Evolutionary conservation across 2,113 vertebrate species (phyloP), one percentile per base, ranked within the genome.

Genomic region (Cranoglanis bouderius): DNA sequence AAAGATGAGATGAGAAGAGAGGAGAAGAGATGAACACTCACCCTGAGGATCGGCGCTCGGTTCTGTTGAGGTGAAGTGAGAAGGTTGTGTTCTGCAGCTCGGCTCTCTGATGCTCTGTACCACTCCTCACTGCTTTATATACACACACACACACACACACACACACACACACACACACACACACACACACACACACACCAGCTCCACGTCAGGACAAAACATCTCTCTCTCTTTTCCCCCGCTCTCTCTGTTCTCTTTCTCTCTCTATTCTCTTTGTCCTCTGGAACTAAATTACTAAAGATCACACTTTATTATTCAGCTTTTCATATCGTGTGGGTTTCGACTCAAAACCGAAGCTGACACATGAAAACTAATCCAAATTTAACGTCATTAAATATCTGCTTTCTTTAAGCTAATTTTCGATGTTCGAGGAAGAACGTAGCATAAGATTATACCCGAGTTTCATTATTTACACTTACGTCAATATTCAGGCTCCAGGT

Each of bases 1-100:
- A 6, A 9, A 49, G 46, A 49, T 9, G 40, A 43, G 40, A 43
- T 2, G 40, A 43, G 40, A 43, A 43, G 40, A 49, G 0, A 55
- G 14, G 29, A 55, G 32, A 7, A 49, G 6, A 26, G 75, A 46
- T 4, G 21, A 59, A 2, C 4, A 5, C 57, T 85, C 46, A 91
- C 90, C 88, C 77, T 91, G 88, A 91, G 86, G 77, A n/a, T 85
- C 9, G 46, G 49, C 16, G 65, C 77, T 67, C 55, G 55, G 12
- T 49, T 72, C 40, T 59, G 84, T 32, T 57, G 49, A 78, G 77
- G 78, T 57, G 57, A 86, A 65, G 72, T 32, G 85, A 59, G 46
- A 70, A 14, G 4, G 8, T 18, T 70, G 65, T 16, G 51, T 19
- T 61, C 86, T 72, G 35, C 85, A 84, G 70, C 35, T 85, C 59